These are phyloP conservation scores for Gonocerus acuteangulatus DNA, from an alignment of 2,888 invertebrate species.

Conservation along the genomic window DNA sequence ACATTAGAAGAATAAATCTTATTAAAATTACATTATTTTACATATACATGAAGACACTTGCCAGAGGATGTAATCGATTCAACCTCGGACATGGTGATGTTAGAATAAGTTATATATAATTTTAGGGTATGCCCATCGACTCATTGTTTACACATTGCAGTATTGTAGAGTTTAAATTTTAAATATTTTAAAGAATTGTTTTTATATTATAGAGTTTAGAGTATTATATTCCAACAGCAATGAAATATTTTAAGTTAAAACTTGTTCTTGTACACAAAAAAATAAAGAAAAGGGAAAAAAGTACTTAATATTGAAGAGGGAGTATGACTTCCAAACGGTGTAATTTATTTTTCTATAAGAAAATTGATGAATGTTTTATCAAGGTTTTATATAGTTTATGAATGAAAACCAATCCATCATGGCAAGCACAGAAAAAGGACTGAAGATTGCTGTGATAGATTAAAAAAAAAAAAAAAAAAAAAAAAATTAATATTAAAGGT, in stretches of 20 bases:
- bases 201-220: conserved; percentile 23
- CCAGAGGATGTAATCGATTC: conserved; percentile 12
- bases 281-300: conserved; percentile 10
- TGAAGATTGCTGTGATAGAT: conserved; percentile 35
- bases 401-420: conserved; percentile 33
- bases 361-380: conserved; percentile 19
- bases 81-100: conserved; percentile 20
- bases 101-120: conserved; percentile 21
- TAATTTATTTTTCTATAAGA: conserved; percentile 30
- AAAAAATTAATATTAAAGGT: conserved; percentile 15
- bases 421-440: conserved; percentile 31
- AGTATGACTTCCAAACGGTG: conserved; percentile 24
- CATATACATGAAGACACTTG: too few species aligned
- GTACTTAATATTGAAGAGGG: conserved; percentile 18
- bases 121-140: conserved; percentile 21
- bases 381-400: conserved; percentile 30
- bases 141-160: conserved; percentile 23
- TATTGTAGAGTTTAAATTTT: conserved; percentile 23
- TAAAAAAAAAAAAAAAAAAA: conserved; percentile 16
- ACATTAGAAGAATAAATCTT: too few species aligned
- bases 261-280: conserved; percentile 21
- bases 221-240: conserved; percentile 6
- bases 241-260: conserved; percentile 21
- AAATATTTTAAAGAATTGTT: conserved; percentile 22
- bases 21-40: too few species aligned